Evolutionary conservation across 2,113 vertebrate species (phyloP).

Genomic region (Otocyon megalotis): DNA sequence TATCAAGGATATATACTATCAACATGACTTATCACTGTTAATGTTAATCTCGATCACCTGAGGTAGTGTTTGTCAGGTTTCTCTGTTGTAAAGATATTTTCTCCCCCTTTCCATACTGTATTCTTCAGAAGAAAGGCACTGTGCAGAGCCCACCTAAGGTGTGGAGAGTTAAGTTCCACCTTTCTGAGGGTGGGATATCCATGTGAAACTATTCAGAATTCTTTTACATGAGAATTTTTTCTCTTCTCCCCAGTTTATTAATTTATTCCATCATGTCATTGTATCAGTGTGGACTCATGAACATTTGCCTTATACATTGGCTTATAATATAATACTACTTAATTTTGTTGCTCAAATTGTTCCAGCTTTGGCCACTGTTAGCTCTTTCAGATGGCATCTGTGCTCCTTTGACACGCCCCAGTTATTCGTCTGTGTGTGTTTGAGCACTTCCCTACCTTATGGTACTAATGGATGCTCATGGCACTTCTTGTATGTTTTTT

Average conservation of each 20-base stretch:
- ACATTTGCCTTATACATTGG: background rate
- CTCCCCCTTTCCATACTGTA: background rate
- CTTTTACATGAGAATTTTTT: background rate
- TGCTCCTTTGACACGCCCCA: background rate
- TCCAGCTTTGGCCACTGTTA: background rate
- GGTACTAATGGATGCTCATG: background rate
- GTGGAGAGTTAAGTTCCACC: background rate
- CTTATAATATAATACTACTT: background rate
- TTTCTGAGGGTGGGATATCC: background rate
- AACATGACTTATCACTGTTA: background rate
- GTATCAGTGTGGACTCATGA: background rate
- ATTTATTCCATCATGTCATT: background rate
- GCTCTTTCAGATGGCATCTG: background rate
- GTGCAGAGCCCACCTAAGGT: background rate
- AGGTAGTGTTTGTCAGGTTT: background rate
- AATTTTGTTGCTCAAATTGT: background rate
- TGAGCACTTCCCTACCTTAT: background rate
- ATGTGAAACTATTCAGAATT: background rate
- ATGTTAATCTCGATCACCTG: background rate
- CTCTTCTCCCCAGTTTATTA: background rate
- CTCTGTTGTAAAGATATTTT: background rate
- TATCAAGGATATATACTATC: background rate
- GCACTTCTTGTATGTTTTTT: background rate
- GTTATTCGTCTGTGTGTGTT: background rate
- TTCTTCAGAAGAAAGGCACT: background rate